A percentile compares a stretch with the other conserved stretches of the same genome.
Evolutionary conservation across 2,888 invertebrate genomes (phyloP).

Genomic region (Rhogogaster chlorosoma): DNA sequence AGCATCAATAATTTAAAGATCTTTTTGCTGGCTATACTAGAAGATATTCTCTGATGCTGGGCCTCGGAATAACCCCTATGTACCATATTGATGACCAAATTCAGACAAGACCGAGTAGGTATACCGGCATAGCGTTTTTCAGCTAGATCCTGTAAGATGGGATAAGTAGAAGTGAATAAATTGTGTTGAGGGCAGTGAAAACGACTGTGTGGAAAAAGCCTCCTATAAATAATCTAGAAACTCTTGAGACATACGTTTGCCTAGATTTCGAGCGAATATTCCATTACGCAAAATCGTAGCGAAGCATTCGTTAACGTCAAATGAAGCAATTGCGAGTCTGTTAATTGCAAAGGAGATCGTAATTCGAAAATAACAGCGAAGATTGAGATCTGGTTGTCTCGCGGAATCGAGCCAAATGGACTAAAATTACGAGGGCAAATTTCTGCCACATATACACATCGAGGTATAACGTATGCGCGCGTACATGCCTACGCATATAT

Average conservation of each 20-base stretch:
- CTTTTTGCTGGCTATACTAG: not conserved
- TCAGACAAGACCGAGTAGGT: not conserved
- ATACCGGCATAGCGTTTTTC: not conserved
- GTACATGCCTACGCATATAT: not conserved
- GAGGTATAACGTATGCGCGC: not conserved
- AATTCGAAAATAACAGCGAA: constrained; percentile 30
- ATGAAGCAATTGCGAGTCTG: not conserved
- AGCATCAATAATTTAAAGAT: not conserved
- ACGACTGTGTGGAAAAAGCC: not conserved
- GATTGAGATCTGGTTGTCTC: not conserved
- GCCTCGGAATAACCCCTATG: not conserved
- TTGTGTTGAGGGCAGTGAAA: not conserved
- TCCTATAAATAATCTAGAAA: not conserved
- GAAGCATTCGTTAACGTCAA: not conserved
- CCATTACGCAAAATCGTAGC: not conserved
- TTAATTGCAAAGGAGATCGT: not conserved
- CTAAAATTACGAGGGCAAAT: not conserved
- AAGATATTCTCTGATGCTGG: not conserved
- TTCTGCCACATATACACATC: not conserved
- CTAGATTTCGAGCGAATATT: not conserved
- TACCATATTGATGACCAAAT: not conserved
- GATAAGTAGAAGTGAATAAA: not conserved
- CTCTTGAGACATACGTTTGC: not conserved
- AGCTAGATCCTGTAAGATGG: not conserved
- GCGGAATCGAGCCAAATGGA: not conserved